Percentiles rank a stretch among this genome's conserved stretches.
These are phyloP conservation scores for Agonopterix heracliana DNA, from an alignment of 2,888 invertebrate species.

Conservation along the genomic window DNA sequence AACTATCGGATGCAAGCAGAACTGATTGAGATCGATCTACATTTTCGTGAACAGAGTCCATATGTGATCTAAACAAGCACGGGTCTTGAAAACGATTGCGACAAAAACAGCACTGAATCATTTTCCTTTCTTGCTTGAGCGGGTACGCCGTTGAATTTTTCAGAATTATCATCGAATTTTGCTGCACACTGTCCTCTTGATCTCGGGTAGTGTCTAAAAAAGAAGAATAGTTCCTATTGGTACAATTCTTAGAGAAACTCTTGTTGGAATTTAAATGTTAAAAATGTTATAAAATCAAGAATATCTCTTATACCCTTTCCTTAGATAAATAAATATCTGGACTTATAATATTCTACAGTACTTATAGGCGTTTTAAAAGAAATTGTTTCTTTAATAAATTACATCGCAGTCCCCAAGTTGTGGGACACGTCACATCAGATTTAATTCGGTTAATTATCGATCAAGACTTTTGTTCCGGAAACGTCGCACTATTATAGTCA, in stretches of 20 bases:
- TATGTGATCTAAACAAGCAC: conserved; percentile 39
- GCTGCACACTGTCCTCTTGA: conserved; percentile 8
- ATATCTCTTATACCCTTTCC: no score
- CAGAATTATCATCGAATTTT: conserved; percentile 15
- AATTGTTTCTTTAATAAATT: no score
- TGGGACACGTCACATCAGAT: no score
- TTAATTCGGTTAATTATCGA: no score
- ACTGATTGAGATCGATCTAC: conserved; percentile 34
- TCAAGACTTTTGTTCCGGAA: no score
- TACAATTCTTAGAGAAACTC: no score
- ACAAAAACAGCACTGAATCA: conserved; percentile 47
- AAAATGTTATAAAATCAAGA: no score
- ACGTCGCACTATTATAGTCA: not conserved
- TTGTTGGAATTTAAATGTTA: no score
- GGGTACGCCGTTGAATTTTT: conserved; percentile 25
- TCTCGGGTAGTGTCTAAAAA: conserved; percentile 4
- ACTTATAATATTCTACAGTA: no score
- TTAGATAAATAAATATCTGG: no score
- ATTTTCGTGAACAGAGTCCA: conserved; percentile 34
- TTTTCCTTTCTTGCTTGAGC: conserved; percentile 15
- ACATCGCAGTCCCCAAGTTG: no score
- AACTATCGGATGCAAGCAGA: conserved; percentile 22
- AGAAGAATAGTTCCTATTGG: not conserved
- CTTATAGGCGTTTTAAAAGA: no score
- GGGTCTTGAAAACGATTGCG: conserved; percentile 39